Base-by-base conservation (phyloP, 1,140 invertebrate genomes). In the Pomacea maculata region DNA sequence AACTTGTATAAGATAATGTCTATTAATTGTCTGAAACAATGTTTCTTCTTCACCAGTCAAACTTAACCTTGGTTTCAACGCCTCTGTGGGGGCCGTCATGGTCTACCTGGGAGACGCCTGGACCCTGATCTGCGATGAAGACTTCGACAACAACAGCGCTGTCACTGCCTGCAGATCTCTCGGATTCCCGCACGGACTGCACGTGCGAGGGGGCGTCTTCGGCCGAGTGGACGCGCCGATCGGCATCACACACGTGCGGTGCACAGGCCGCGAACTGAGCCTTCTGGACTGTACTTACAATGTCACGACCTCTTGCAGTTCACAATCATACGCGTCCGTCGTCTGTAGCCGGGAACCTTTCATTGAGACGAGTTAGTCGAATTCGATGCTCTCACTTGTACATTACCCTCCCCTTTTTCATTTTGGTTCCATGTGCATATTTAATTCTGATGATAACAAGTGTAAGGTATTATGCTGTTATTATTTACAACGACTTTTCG, bases 41-140 rank as follows among this genome's bases (percentile, higher is more conserved):
- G 34, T 63, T 65, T 76, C 34, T 76, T 52, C 80, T 45, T 75
- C 67, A 78, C 10, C 76, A 88, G 86, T 88, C 72, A 77, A 83
- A 34, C 75, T 88, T 17, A 87, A 86, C 74, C 68, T 80, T 14
- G 86, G 87, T 45, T 81, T 81, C 14, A 84, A 83, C 70, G 82
- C 82, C 9, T 63, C 80, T 11, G 83, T 85, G 78, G 88, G 88
- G 45, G 86, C 82, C 15, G 80, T 89, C 14, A 86, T 88, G 76
- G 80, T 89, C 10, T 85, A 87, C 70, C 78, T 79, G 15, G 74
- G 84, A 25, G 75, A 83, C 7, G 54, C 74, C 25, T 89, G 88
- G 88, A 83, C 82, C 68, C 79, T 82, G 10, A 82, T 89, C 11
- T 89, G 88, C 83, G 87, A 88, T 76, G 77, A 80, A 1, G 84